Percentiles rank a stretch among this genome's conserved stretches.
Evolutionary conservation across 2,888 invertebrate genomes (phyloP).

Genomic region (Linyphia triangularis): DNA sequence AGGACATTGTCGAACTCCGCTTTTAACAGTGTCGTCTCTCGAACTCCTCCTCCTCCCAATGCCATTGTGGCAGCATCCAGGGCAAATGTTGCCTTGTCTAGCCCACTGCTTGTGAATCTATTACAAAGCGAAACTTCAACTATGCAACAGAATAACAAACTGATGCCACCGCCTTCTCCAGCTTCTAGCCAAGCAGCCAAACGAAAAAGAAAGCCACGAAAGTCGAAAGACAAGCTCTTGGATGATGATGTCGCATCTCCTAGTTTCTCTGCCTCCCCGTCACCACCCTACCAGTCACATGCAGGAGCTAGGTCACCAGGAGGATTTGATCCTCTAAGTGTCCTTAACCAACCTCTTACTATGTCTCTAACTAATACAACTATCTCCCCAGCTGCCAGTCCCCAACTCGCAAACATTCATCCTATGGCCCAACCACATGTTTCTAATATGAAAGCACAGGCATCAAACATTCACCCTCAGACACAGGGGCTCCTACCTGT

Average conservation of each 20-base stretch:
- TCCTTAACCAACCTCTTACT: constrained; percentile 62
- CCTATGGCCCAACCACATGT: constrained; percentile 66
- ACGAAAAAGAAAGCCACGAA: constrained; percentile 76
- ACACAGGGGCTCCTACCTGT: constrained; percentile 61
- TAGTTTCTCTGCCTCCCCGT: constrained; percentile 70
- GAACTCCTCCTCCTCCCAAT: constrained; percentile 60
- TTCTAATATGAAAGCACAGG: constrained; percentile 60
- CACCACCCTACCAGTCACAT: constrained; percentile 62
- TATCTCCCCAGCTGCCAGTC: constrained; percentile 69
- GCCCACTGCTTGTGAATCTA: constrained; percentile 93
- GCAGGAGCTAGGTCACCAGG: constrained; percentile 52
- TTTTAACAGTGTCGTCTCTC: constrained; percentile 71
- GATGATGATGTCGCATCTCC: constrained; percentile 57
- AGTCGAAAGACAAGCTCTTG: constrained; percentile 74
- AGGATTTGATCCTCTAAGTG: constrained; percentile 69
- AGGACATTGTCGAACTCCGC: constrained; percentile 76
- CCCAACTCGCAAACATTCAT: constrained; percentile 68
- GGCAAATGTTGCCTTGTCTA: constrained; percentile 87
- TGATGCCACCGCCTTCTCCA: constrained; percentile 74
- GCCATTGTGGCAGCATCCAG: constrained; percentile 61
- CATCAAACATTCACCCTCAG: constrained; percentile 60
- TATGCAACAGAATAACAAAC: constrained; percentile 70
- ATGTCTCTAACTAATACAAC: constrained; percentile 73
- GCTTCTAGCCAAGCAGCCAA: constrained; percentile 69
- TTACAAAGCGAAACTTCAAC: constrained; percentile 87